These are phyloP conservation scores for Caenorhabditis wallacei DNA, from an alignment of 2,888 invertebrate species.

Conservation along the genomic window DNA sequence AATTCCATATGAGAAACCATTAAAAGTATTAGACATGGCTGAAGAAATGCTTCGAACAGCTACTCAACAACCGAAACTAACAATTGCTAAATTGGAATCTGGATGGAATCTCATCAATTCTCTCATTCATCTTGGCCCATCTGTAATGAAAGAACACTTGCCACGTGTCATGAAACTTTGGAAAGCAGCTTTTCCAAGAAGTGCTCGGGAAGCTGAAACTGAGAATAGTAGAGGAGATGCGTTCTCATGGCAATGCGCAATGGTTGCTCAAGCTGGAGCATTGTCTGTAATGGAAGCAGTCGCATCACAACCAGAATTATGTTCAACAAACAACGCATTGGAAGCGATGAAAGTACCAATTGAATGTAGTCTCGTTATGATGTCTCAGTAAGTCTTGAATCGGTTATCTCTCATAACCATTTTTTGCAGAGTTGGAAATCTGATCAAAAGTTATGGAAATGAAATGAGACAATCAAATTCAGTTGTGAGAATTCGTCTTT, in stretches of 20 bases:
- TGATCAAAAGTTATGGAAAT: conserved; percentile 93
- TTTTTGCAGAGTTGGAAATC: conserved; percentile 88
- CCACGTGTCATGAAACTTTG: conserved; percentile 95
- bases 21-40: conserved; percentile 92
- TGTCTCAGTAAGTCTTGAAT: conserved; percentile 67
- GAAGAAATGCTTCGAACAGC: conserved; percentile 97
- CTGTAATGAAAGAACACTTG: conserved; percentile 85
- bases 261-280: conserved; percentile 97
- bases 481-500: conserved; percentile 91
- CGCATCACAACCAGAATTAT: conserved; percentile 67
- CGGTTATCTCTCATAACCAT: conserved; percentile 6
- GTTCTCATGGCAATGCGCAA: conserved; percentile 94
- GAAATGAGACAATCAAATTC: conserved; percentile 83
- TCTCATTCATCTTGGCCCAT: conserved; percentile 92
- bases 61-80: conserved; percentile 95
- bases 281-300: conserved; percentile 86
- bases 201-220: conserved; percentile 95
- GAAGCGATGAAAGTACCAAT: conserved; percentile 71
- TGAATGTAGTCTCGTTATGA: conserved; percentile 70
- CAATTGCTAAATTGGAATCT: conserved; percentile 95
- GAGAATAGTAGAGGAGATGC: conserved; percentile 91
- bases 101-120: conserved; percentile 98
- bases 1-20: conserved; percentile 95
- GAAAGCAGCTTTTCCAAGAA: conserved; percentile 98
- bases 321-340: conserved; percentile 58